Percentiles rank a stretch among this genome's conserved stretches.
phyloP scores from a whole-genome alignment of 2,888 invertebrate genomes.

The Leistus spinibarbis region DNA sequence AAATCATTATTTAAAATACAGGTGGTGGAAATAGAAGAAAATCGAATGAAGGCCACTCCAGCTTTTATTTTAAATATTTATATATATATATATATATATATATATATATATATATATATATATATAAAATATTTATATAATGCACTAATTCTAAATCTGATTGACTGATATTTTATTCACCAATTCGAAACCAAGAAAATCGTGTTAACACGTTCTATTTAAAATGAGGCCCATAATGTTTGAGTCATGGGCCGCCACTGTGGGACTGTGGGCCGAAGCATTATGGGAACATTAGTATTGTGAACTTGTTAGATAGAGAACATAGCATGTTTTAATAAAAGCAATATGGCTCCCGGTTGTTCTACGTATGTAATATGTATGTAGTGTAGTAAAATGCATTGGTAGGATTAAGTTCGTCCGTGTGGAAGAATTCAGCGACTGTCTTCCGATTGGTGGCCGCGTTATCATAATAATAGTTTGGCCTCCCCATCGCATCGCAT shows the following conservation, averaged over 20 bases:
- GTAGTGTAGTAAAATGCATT: background rate
- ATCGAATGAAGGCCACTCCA: too few species aligned
- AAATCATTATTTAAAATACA: too few species aligned
- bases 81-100: background rate
- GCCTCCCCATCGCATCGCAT: background rate
- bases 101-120: background rate
- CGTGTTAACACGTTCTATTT: background rate
- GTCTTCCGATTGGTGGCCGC: slow-evolving; percentile 51
- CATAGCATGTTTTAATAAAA: slow-evolving; percentile 43
- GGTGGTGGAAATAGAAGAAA: too few species aligned
- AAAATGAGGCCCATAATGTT: too few species aligned
- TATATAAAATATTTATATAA: too few species aligned
- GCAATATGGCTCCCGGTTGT: slow-evolving; percentile 47
- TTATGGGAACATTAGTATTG: background rate
- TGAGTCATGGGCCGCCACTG: too few species aligned
- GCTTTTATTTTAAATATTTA: too few species aligned
- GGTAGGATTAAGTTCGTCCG: slow-evolving; percentile 48
- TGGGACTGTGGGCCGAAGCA: too few species aligned
- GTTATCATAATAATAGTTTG: slow-evolving; percentile 55
- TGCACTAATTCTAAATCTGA: too few species aligned
- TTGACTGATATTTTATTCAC: too few species aligned
- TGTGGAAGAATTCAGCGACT: slow-evolving; percentile 53
- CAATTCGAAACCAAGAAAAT: background rate
- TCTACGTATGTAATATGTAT: background rate
- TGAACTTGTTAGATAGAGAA: background rate